These are phyloP conservation scores for Andrena haemorrhoa DNA, from an alignment of 2,888 invertebrate species.

Conservation along the genomic window DNA sequence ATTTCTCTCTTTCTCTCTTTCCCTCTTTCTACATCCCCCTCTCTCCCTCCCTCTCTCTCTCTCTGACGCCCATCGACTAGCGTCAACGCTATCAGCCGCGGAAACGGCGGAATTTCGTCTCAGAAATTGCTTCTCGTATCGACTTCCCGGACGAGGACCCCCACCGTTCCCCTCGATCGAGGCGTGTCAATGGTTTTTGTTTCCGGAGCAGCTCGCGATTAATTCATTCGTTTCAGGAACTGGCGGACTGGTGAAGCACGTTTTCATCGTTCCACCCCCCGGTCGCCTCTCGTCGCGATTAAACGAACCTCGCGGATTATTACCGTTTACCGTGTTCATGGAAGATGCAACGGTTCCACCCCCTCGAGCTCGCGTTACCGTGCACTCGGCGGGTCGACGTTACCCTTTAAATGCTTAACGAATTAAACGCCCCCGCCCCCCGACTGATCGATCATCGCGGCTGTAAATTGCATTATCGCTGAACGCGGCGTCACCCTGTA, in stretches of 20 bases:
- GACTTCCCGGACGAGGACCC: not conserved
- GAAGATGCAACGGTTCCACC: not conserved
- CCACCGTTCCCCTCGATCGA: too few relatives aligned
- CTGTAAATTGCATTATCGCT: slow-evolving; percentile 49
- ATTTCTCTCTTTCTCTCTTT: too few relatives aligned
- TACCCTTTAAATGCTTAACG: slow-evolving; percentile 52
- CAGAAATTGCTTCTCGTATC: not conserved
- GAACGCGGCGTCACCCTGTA: slow-evolving; percentile 38
- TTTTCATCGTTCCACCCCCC: too few relatives aligned
- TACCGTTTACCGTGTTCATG: not conserved
- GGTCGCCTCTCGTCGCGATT: too few relatives aligned
- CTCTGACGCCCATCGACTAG: too few relatives aligned
- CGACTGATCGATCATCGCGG: slow-evolving; percentile 36
- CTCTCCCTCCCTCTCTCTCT: too few relatives aligned
- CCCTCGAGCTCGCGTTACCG: not conserved
- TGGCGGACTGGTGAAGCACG: too few relatives aligned
- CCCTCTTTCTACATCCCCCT: too few relatives aligned
- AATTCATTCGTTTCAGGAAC: too few relatives aligned
- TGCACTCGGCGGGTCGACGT: slow-evolving; percentile 9
- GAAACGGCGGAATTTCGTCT: not conserved
- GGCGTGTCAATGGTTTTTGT: too few relatives aligned
- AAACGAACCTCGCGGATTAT: too few relatives aligned
- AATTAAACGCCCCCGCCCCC: slow-evolving; percentile 44
- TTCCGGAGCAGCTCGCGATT: too few relatives aligned
- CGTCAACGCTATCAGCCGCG: not conserved